Evolutionary conservation across 2,797 vertebrate species (phyloP), one percentile per base, ranked within the genome.

Genomic region (Myotis pilosus): DNA sequence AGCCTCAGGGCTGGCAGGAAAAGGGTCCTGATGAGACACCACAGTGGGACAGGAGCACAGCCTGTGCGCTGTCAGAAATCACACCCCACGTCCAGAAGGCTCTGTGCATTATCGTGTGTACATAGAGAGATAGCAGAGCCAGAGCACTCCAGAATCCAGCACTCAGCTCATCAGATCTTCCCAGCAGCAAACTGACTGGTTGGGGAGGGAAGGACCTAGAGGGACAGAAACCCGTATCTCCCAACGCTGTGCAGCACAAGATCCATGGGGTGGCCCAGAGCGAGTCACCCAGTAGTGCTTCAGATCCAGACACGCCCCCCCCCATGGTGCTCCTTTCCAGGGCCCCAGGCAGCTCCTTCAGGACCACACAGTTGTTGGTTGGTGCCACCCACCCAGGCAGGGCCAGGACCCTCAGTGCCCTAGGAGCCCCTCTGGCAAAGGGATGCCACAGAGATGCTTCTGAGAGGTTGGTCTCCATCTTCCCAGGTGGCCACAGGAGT

Each of bases 1-100:
- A 22, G 28, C 51, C 36, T 30, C 0, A 0, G 22, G 22, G 20
- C 33, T 13, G 28, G 22, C 20, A 19, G 33, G 28, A 36, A n/a
- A 47, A 19, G 10, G 11, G 4, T 5, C 68, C 57, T 12, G 3
- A n/a, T 25, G 20, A 15, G 36, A 62, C 41, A 17, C 2, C 36
- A 23, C n/a, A 1, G 19, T n/a, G 19, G 41, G 60, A 76, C 28
- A 20, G 2, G 25, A 22, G 17, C 38, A 13, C 68, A 49, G 53
- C 38, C 81, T 55, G 33, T 8, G 44, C 20, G 8, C 38, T 41
- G 1, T 19, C 68, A 62, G 16, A 23, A 64, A 33, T 3, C 51
- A 51, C 28, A 12, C n/a, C 12, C 20, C 3, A 2, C 0, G 2
- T 38, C 57, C 7, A 4, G 38, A 53, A 92, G 44, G 44, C 28